Base-by-base conservation (phyloP, 2,113 vertebrate species). In the Aplodontia rufa region DNA sequence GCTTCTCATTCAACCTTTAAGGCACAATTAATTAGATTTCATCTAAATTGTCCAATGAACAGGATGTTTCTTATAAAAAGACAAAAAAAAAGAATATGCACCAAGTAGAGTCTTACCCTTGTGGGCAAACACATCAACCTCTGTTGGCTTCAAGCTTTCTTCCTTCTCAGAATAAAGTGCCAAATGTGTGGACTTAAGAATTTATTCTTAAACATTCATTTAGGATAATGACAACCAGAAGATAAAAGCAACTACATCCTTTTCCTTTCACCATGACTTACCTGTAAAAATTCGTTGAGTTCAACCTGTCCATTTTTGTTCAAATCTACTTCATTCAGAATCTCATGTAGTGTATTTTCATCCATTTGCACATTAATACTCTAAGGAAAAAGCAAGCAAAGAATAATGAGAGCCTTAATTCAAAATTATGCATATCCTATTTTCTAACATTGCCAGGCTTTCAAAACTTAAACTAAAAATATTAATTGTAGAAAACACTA, bases 271-370 rank as follows among this genome's bases (percentile, higher is more conserved):
- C 24, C 24, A 91, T 55, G 45, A 96, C 99, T 11, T 69, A 99
- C 99, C 99, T 99, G 99, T 97, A 99, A 96, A 97, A 99, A 99
- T 97, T 99, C 99, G 71, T 99, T 98, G 78, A 99, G 98, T 96
- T 99, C 99, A 42, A 99, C 99, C 93, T 99, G 99, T n/a, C 99
- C 99, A 1, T 99, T 99, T 90, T 99, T 99, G 98, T 99, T 99
- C 87, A 99, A 98, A 95, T 99, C 99, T 83, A 99, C 99, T 95
- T 99, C 99, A 9, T 98, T 99, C 28, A 99, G 99, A 96, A 99
- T 99, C 74, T 99, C 99, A 69, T 99, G 99, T 0, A 99, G 99
- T 0, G 99, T 98, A 14, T 99, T 99, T 94, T 99, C 99, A 92
- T 99, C 99, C 20, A 99, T 99, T 80, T 99, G 98, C 93, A 99